Conservation (phyloP, 2,113 vertebrate species). For the Lontra canadensis region DNA sequence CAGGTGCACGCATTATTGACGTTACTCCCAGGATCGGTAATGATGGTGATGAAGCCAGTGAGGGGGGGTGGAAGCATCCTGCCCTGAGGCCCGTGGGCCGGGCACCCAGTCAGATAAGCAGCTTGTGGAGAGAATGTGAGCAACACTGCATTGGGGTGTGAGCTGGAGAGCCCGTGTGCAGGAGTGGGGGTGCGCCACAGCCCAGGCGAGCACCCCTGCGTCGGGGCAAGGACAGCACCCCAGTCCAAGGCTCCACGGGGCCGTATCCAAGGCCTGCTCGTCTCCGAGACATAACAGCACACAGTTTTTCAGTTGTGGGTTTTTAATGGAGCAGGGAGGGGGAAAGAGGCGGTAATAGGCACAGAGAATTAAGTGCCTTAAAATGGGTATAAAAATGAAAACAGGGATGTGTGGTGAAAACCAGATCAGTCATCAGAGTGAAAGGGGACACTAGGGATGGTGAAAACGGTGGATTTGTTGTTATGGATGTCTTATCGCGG, state of each 20-base stretch:
- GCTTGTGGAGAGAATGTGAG: too few species aligned
- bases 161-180: not conserved
- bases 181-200: not conserved
- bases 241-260: not conserved
- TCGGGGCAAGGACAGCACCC: not conserved
- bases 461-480: not conserved
- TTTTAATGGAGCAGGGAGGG: not conserved
- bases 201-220: not conserved
- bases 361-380: not conserved
- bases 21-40: too few species aligned
- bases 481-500: accelerated
- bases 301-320: not conserved
- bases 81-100: not conserved
- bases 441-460: not conserved
- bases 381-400: not conserved
- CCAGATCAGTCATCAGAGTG: accelerated
- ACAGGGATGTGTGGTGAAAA: not conserved
- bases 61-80: not conserved
- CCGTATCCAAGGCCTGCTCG: not conserved
- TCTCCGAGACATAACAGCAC: accelerated
- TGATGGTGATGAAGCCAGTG: not conserved
- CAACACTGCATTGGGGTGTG: accelerated
- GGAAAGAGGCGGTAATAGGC: not conserved
- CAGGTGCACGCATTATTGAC: accelerated
- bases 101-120: not conserved